Base-by-base conservation (phyloP, 2,797 vertebrate genomes). In the Oceanodroma leucorhoa region DNA sequence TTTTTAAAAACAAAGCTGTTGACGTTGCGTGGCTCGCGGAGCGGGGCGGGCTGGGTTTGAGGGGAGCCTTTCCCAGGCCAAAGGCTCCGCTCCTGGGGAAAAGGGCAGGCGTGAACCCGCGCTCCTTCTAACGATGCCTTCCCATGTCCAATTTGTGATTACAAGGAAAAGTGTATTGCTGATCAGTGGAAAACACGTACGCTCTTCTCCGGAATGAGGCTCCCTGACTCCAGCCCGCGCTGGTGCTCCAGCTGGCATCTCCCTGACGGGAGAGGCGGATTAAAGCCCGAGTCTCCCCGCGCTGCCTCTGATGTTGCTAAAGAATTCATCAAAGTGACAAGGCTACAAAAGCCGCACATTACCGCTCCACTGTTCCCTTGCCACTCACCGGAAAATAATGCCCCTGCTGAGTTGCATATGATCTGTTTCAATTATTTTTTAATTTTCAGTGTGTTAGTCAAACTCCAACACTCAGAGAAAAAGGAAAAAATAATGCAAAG, bases 321-420 rank as follows among this genome's bases (percentile, higher is more conserved):
- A 93, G 95, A 87, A 91, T 90, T 94, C 94, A 82, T 96, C 94
- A 96, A 94, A 96, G 94, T 90, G 93, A 95, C 95, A 95, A 54
- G 87, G 87, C 89, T 54, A 76, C 72, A 93, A 90, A 79, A 87
- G 87, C 48, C 11, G 26, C 2, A 3, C 50, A 4, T 87, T 66
- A 41, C 73, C 1, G 11, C 36, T 76, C 69, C 57, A 6, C 69
- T 14, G 11, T 69, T 93, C 83, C 89, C 84, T 81, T 43, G 87
- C 79, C 88, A 22, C 77, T 91, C 88, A 62, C 85, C 10, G 53
- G 79, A 91, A 95, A 97, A 96, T 92, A 94, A 95, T 82, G 90
- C 85, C 93, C 83, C 84, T 69, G 85, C 94, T 72, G 83, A 62
- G 87, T 21, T 65, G 85, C 80, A 36, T 53, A 51, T 46, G 82